These are phyloP conservation scores for Mamestra brassicae DNA, from an alignment of 2,888 invertebrate genomes.

Conservation along the genomic window DNA sequence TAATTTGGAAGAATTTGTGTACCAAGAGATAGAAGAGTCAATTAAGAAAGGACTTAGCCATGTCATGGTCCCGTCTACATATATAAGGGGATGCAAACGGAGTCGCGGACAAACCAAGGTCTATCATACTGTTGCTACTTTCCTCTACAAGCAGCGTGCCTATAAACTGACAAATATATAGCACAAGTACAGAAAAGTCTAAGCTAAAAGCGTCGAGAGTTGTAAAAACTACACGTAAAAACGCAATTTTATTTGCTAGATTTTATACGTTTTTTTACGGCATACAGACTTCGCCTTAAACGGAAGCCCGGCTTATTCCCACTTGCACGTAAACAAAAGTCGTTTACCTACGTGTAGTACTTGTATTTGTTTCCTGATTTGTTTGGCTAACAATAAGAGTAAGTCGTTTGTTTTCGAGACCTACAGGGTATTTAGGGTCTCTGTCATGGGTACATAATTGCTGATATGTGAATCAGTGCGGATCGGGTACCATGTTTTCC, in stretches of 20 bases:
- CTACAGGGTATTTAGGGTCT: conserved; percentile 21
- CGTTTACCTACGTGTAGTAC: conserved; percentile 14
- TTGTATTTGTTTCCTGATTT: conserved; percentile 33
- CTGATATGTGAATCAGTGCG: conserved; percentile 55
- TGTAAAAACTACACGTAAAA: conserved; percentile 59
- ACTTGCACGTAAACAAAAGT: conserved; percentile 37
- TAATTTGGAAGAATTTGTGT: background rate
- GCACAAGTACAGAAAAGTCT: conserved; percentile 15
- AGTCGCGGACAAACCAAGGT: background rate
- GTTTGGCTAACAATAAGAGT: conserved; percentile 29
- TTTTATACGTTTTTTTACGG: conserved; percentile 57
- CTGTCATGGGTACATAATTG: conserved; percentile 24
- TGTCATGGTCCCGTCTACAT: no score
- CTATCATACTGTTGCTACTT: conserved; percentile 12
- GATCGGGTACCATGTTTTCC: conserved; percentile 38
- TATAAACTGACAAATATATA: conserved; percentile 31
- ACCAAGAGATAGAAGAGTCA: background rate
- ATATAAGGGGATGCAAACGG: no score
- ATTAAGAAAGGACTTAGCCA: background rate
- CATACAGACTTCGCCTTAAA: conserved; percentile 40
- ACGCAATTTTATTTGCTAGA: conserved; percentile 49
- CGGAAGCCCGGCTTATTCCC: conserved; percentile 23
- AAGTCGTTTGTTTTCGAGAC: conserved; percentile 7
- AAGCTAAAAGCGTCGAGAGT: conserved; percentile 34
- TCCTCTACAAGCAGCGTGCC: background rate